These are phyloP conservation scores for Melanerpes aurifrons DNA, from an alignment of 2,113 vertebrate genomes.

Conservation along the genomic window DNA sequence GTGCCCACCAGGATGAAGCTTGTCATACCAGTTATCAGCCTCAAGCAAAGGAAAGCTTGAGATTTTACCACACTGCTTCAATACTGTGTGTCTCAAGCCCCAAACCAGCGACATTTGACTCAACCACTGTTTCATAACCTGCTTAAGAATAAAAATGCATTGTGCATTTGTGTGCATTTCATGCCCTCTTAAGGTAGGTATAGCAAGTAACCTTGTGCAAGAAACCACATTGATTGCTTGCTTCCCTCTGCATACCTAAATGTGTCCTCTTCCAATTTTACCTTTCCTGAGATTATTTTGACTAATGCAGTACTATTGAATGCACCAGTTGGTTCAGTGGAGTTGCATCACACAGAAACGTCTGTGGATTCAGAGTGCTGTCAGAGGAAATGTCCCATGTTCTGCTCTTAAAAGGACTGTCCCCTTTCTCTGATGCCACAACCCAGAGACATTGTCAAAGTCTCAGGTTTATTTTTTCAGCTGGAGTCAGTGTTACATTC, in stretches of 20 bases:
- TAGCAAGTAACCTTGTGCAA: constrained; percentile 56
- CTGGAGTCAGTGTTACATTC: not conserved
- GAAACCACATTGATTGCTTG: not conserved
- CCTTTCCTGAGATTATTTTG: not conserved
- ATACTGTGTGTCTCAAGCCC: not conserved
- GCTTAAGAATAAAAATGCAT: constrained; percentile 21
- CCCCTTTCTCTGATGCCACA: constrained; percentile 5
- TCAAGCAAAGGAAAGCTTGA: not conserved
- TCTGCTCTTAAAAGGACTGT: not conserved
- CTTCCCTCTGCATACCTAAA: not conserved
- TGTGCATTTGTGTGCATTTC: constrained; percentile 64
- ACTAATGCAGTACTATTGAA: not conserved
- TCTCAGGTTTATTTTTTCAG: constrained; percentile 15
- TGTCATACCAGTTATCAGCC: not conserved
- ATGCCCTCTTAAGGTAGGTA: constrained; percentile 72
- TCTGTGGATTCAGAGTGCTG: not conserved
- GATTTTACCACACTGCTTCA: not conserved
- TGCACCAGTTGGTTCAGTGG: not conserved
- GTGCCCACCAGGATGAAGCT: constrained; percentile 1
- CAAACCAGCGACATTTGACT: not conserved
- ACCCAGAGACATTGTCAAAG: constrained; percentile 20
- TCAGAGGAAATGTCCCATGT: not conserved
- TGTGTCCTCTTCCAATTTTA: not conserved
- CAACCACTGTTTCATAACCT: constrained; percentile 7
- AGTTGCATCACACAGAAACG: not conserved